Conservation (phyloP, 1,140 invertebrate genomes). For the Pogonomyrmex barbatus region DNA sequence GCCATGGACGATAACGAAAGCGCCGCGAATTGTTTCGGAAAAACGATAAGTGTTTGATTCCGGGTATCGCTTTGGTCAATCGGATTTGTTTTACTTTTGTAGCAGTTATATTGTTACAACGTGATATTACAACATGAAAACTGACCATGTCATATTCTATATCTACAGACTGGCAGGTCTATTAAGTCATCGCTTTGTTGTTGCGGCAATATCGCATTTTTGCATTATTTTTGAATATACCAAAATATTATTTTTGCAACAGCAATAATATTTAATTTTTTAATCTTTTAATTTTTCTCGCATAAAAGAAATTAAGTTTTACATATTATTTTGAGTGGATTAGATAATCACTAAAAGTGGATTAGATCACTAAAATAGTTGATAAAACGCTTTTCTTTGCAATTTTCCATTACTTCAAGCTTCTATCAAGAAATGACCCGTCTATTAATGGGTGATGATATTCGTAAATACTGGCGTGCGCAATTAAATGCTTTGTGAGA, state of each 20-base stretch:
- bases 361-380: not conserved
- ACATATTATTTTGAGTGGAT: not conserved
- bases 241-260: not conserved
- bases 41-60: slow-evolving; percentile 43
- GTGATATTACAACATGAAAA: not conserved
- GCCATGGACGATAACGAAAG: not conserved
- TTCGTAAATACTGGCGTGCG: not conserved
- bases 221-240: not conserved
- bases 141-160: slow-evolving; percentile 13
- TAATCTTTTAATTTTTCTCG: not conserved
- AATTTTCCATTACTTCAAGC: slow-evolving; percentile 19
- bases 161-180: slow-evolving; percentile 25
- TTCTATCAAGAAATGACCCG: not conserved
- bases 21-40: slow-evolving; percentile 31
- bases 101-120: not conserved
- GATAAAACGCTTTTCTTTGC: not conserved
- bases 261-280: not conserved
- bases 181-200: slow-evolving; percentile 13
- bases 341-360: not conserved
- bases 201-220: not conserved
- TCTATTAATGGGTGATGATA: slow-evolving; percentile 24
- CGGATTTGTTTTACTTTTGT: slow-evolving; percentile 9
- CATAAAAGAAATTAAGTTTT: not conserved
- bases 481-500: slow-evolving; percentile 5
- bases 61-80: slow-evolving; percentile 22